These are phyloP conservation scores for Epizoanthus stellaris DNA, from an alignment of 92 coral and sea anemone species.

Conservation along the genomic window DNA sequence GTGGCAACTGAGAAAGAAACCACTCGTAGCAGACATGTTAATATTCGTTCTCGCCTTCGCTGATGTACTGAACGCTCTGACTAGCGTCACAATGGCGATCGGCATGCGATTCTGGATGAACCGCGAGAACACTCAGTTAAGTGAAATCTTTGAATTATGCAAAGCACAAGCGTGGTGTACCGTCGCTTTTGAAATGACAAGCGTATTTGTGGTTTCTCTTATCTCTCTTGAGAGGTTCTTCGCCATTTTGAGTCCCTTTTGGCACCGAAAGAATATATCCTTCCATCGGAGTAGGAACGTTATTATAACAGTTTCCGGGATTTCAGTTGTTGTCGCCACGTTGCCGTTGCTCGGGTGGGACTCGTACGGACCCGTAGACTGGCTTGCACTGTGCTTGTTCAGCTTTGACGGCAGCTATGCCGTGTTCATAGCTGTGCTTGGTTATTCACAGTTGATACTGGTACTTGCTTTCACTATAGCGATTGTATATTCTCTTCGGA, in stretches of 20 bases:
- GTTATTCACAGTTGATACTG: slow-evolving; percentile 9
- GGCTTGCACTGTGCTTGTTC: slow-evolving; percentile 38
- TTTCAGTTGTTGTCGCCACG: slow-evolving; percentile 25
- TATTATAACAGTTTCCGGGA: not conserved
- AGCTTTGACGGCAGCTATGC: slow-evolving; percentile 17
- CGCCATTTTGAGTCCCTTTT: slow-evolving; percentile 26
- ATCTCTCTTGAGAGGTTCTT: slow-evolving; percentile 22
- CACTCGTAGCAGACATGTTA: slow-evolving; percentile 13
- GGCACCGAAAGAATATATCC: slow-evolving; percentile 5
- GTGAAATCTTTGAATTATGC: not conserved
- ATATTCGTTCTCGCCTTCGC: slow-evolving; percentile 20
- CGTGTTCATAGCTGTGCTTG: slow-evolving; percentile 13
- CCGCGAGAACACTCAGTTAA: not conserved
- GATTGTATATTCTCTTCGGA: slow-evolving; percentile 26
- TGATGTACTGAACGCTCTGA: slow-evolving; percentile 35
- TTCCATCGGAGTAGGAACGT: not conserved
- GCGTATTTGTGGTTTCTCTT: slow-evolving; percentile 27
- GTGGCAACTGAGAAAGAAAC: slow-evolving; percentile 17
- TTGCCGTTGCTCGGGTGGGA: slow-evolving; percentile 37
- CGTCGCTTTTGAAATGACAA: slow-evolving; percentile 35
- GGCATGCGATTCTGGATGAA: slow-evolving; percentile 18
- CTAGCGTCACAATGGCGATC: slow-evolving; percentile 15
- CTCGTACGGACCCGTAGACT: slow-evolving; percentile 12
- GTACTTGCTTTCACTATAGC: slow-evolving; percentile 22
- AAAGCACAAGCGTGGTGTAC: slow-evolving; percentile 41